Percentiles rank a stretch among this genome's conserved stretches.
phyloP scores from a whole-genome alignment of 2,888 invertebrate species.

The Oscheius sp. region DNA sequence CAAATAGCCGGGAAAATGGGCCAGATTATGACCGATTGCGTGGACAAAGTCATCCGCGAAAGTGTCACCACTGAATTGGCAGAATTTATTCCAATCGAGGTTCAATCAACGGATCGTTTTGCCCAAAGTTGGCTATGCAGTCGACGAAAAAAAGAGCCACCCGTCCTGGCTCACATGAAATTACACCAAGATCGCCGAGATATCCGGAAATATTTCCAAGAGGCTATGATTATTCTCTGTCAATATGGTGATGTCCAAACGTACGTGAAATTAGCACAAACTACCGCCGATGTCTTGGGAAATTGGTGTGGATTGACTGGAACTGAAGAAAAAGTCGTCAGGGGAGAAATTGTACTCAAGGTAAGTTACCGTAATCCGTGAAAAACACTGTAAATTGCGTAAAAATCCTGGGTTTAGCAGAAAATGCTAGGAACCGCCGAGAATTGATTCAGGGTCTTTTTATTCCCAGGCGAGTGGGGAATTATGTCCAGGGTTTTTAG shows the following conservation, averaged over 20 bases:
- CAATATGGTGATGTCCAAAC: conserved; percentile 13
- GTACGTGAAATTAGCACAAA: conserved; percentile 14
- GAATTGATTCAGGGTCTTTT: too few species aligned
- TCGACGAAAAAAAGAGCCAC: conserved; percentile 9
- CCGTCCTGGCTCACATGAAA: not conserved
- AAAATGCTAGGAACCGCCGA: too few species aligned
- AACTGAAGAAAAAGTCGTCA: conserved; percentile 6
- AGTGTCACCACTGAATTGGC: conserved; percentile 5
- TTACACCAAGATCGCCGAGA: not conserved
- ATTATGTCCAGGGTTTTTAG: too few species aligned
- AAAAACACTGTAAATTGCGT: too few species aligned
- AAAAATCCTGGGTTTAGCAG: too few species aligned
- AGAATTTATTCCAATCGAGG: conserved; percentile 20
- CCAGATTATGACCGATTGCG: conserved; percentile 4
- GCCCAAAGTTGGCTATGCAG: conserved; percentile 20
- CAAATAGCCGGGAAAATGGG: not conserved
- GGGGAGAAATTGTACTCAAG: conserved; percentile 21
- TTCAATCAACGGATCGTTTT: conserved; percentile 29
- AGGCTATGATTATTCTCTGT: conserved; percentile 19
- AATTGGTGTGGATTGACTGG: conserved; percentile 24
- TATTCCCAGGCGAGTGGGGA: too few species aligned
- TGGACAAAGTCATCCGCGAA: conserved; percentile 4
- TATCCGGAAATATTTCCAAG: conserved; percentile 4
- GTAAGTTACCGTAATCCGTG: not conserved
- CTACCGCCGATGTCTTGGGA: not conserved